Evolutionary conservation across 2,888 invertebrate species (phyloP), one percentile per base, ranked within the genome.

Genomic region (Entomobrya multifasciata): DNA sequence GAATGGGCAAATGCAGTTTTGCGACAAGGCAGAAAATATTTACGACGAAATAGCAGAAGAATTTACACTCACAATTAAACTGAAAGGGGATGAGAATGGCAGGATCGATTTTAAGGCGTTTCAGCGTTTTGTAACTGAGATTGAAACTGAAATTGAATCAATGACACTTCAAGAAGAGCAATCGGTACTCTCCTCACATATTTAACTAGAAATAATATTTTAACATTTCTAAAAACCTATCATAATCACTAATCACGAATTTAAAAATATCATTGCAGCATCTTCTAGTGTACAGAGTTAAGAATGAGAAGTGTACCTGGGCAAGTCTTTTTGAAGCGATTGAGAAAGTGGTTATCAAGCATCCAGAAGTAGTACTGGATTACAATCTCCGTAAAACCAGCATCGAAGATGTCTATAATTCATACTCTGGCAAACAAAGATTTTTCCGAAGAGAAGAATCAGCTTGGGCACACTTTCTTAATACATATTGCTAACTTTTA

Each of bases 1-100:
- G 0, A 88, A 88, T 27, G 88, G 88, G 8, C 80, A 72, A 44
- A 49, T 88, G 22, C 81, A 85, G 15, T 78, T 47, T 25, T 72
- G 70, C 4, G 70, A 41, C 13, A 60, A 62, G 41, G 36, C 74
- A 1, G 74, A 82, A 4, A 47, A 25, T 1, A 15, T 86, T 11
- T 27, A 30, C 5, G 13, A 62, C 22, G 82, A 76, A 47, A 57
- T 82, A 13, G 27, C 55, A 1, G 30, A 74, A 10, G 86, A 86
- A 15, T 85, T 30, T 41, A 78, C 82, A 5, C 41, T 88, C 0
- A 78, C 49, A 3, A 57, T 88, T 5, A 72, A 62, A 15, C 47
- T 86, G 20, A 76, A 84, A 17, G 77, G 78, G 47, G 65, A 70
- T 30, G 78, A 82, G 22, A 41, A 74, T 0, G 76, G 60, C n/a